Base-by-base conservation (phyloP, 2,797 vertebrate species). In the Ptychadena robeensis region DNA sequence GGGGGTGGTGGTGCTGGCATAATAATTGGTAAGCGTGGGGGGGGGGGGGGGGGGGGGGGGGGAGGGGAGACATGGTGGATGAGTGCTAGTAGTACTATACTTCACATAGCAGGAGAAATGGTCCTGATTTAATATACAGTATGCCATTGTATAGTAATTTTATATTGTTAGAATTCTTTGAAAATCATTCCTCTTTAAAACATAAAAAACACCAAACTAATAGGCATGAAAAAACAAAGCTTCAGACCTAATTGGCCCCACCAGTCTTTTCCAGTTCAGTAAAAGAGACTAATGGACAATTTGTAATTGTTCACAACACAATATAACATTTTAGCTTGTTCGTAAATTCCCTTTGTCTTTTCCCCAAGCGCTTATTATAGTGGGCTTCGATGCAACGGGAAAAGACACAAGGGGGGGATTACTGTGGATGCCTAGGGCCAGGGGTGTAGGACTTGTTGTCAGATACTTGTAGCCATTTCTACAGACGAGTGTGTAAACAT, bases 401-500 rank as follows among this genome's bases (percentile, higher is more conserved):
- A 77, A 78, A 78, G 75, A 78, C 75, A 57, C 40, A 57, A 78
- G 75, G 73, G 74, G 44, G 31, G 66, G 38, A 66, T 77, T 11
- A 77, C 28, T 8, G 25, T 25, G 32, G 64, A 8, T 15, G 44
- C 18, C 30, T 28, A 67, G 38, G 38, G 30, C 73, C 63, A 10
- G 8, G 38, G 44, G 25, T 57, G 25, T 32, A 59, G 3, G 31
- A 57, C 37, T 79, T 79, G 82, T 83, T 83, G 65, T 76, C 77
- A 76, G 68, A 73, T 75, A 80, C 69, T 77, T 73, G 34, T 25
- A 75, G 70, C 48, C 61, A 89, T 84, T 78, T 89, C 85, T 86
- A 87, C 86, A 90, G 78, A 73, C 85, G 59, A 87, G 88, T 82
- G 85, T 88, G 86, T 91, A 92, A 91, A 89, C 88, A 86, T 88